These are phyloP conservation scores for Condylostylus longicornis DNA, from an alignment of 1,140 invertebrate species.

Conservation along the genomic window DNA sequence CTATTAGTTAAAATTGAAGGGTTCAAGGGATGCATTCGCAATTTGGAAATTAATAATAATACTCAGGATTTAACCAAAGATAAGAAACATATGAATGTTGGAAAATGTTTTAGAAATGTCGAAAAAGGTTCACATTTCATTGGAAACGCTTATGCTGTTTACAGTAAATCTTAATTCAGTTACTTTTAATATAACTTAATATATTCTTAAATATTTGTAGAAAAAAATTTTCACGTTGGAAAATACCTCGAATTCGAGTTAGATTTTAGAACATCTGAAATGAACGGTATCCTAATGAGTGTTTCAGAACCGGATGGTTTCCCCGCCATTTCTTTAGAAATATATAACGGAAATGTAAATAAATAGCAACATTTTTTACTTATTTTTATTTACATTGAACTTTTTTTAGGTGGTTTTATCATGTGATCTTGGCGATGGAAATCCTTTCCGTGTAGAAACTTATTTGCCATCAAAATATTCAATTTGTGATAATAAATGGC, in stretches of 20 bases:
- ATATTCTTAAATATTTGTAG: slow-evolving; percentile 33
- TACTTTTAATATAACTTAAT: slow-evolving; percentile 5
- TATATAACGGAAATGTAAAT: slow-evolving; percentile 57
- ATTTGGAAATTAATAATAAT: slow-evolving; percentile 57
- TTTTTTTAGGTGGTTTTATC: slow-evolving; percentile 46
- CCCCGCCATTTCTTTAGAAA: slow-evolving; percentile 58
- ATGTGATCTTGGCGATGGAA: slow-evolving; percentile 48
- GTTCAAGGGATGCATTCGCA: slow-evolving; percentile 69
- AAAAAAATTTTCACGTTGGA: slow-evolving; percentile 52
- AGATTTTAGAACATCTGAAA: slow-evolving; percentile 70
- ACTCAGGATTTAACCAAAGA: slow-evolving; percentile 59
- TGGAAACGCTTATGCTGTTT: slow-evolving; percentile 65
- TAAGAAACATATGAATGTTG: slow-evolving; percentile 51
- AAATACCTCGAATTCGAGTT: slow-evolving; percentile 54
- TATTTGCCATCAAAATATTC: slow-evolving; percentile 44
- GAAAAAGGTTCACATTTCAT: slow-evolving; percentile 76
- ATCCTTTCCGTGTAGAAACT: slow-evolving; percentile 41
- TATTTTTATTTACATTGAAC: neutral
- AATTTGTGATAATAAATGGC: slow-evolving; percentile 78
- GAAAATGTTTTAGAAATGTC: slow-evolving; percentile 73
- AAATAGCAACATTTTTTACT: neutral
- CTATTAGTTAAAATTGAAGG: slow-evolving; percentile 49
- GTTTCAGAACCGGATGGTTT: slow-evolving; percentile 46
- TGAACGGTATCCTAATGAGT: slow-evolving; percentile 63
- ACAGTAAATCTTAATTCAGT: slow-evolving; percentile 42